Conservation (phyloP, 2,113 vertebrate genomes). For the Natator depressus region DNA sequence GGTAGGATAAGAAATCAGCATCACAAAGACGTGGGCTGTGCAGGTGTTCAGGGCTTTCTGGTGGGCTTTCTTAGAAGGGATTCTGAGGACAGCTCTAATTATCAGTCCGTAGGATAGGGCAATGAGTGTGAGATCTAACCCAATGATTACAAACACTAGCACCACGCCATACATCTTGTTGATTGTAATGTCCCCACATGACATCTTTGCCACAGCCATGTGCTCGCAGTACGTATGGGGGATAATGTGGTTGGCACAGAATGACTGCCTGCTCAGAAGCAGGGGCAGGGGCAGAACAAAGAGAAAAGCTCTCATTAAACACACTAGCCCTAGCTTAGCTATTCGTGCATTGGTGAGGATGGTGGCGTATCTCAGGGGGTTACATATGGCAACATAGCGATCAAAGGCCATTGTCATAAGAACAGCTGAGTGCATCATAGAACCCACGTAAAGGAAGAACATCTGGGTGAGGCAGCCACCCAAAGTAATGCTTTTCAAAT, state of each 20-base stretch:
- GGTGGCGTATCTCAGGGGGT: background rate
- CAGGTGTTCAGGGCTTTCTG: background rate
- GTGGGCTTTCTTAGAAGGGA: background rate
- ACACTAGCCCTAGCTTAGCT: background rate
- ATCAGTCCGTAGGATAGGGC: background rate
- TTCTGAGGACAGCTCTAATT: background rate
- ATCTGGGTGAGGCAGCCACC: background rate
- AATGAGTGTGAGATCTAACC: background rate
- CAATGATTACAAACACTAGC: background rate
- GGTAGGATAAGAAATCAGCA: background rate
- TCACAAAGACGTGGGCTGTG: background rate
- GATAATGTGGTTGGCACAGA: background rate
- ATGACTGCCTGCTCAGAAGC: background rate
- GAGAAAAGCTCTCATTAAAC: background rate
- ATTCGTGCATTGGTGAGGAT: background rate
- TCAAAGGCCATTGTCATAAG: background rate
- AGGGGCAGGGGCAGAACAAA: background rate
- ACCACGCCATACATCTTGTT: background rate
- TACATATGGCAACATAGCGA: background rate
- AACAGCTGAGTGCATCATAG: background rate
- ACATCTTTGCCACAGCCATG: background rate
- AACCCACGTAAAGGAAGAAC: background rate
- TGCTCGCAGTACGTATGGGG: background rate
- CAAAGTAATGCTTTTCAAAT: background rate
- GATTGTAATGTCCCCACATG: background rate